These are phyloP conservation scores for Turnix velox DNA, from an alignment of 2,113 vertebrate species.

Conservation along the genomic window DNA sequence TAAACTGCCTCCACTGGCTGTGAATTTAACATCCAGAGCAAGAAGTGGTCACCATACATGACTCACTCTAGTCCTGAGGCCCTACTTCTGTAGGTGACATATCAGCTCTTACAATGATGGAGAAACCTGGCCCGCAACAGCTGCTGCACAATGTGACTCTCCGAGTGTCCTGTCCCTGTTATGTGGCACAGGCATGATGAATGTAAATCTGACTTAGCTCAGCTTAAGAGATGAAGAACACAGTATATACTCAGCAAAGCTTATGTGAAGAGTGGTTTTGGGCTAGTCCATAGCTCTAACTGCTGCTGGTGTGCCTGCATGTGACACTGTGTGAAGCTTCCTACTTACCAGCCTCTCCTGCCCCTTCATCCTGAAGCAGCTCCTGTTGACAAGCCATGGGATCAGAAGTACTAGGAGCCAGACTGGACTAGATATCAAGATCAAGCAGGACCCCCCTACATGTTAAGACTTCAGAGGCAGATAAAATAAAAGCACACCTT, in stretches of 20 bases:
- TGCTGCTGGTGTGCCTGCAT: not conserved
- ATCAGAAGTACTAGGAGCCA: not conserved
- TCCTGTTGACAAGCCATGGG: not conserved
- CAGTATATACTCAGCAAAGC: not conserved
- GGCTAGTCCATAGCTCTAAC: not conserved
- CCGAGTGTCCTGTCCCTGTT: not conserved
- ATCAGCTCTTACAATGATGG: rapidly evolving
- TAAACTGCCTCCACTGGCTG: not conserved
- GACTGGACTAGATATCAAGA: not conserved
- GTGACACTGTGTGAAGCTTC: not conserved
- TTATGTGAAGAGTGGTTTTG: not conserved
- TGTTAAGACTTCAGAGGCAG: not conserved
- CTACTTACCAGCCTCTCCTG: not conserved
- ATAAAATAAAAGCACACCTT: not conserved
- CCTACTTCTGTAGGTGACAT: rapidly evolving
- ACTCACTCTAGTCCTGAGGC: not conserved
- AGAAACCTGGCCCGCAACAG: not conserved
- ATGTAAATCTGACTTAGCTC: not conserved
- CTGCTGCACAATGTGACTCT: not conserved
- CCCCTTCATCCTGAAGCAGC: not conserved
- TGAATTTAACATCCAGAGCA: not conserved
- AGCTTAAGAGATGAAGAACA: not conserved
- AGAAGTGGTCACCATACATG: not conserved
- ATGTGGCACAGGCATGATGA: not conserved
- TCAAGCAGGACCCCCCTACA: not conserved